phyloP scores from a whole-genome alignment of 2,113 vertebrate species.

The Galemys pyrenaicus region DNA sequence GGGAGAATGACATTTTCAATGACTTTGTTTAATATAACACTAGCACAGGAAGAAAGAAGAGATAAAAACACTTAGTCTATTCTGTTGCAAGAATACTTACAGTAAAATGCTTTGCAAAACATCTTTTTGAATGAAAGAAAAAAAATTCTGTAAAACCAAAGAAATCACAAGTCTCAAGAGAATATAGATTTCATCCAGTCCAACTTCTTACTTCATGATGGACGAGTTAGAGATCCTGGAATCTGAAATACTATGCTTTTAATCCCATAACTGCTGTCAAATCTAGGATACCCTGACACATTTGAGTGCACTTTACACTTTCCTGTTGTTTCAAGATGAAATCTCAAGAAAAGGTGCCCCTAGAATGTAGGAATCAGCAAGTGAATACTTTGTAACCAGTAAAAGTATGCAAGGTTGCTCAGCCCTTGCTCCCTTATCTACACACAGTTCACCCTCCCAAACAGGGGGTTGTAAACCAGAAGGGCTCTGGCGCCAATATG shows the following conservation, averaged over 20 bases:
- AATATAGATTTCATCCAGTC: background rate
- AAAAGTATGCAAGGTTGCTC: no score
- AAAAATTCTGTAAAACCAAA: background rate
- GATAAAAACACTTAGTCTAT: background rate
- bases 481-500: no score
- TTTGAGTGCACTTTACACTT: background rate
- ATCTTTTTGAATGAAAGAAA: no score
- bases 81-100: background rate
- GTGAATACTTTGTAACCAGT: no score
- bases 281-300: background rate
- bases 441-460: no score
- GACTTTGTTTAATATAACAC: background rate
- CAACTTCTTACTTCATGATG: background rate
- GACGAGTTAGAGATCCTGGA: background rate
- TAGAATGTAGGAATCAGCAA: no score
- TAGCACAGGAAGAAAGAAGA: background rate
- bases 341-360: background rate
- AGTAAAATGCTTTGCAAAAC: background rate
- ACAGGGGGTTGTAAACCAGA: no score
- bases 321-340: background rate
- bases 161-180: background rate
- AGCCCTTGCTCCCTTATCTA: no score
- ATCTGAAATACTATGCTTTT: background rate
- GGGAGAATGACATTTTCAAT: background rate
- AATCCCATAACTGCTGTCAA: background rate